Base-by-base conservation (phyloP, 2,888 invertebrate species). In the Eumerus sabulonum region DNA sequence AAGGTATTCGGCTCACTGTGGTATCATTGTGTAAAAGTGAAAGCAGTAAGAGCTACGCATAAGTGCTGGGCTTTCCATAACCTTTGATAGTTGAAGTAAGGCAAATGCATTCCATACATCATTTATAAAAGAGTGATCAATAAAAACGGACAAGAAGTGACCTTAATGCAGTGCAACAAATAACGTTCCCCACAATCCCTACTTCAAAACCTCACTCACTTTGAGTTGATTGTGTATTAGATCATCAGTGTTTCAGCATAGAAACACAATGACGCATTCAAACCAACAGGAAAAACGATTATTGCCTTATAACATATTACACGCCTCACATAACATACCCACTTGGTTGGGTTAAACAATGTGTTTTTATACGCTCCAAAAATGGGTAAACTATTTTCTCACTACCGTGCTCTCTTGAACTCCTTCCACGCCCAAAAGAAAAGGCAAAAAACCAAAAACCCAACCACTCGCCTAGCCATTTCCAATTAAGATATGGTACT, bases 361-460 rank as follows among this genome's bases (percentile, higher is more conserved):
- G 60, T 54, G 63, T 71, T 71, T 70, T 45, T 57, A 27, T 71
- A 38, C 35, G 63, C 42, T 56, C 71, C 27, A 70, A 71, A 71
- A 63, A 71, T 71, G 71, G 71, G 70, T 59, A 71, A 63, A 56
- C n/a, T 53, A 57, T 71, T 71, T 71, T 71, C 50, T 57, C 71
- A 71, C 44, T 27, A 48, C 48, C 40, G 11, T 40, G n/a, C 40
- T n/a, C 2, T 40, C 51, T 47, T 12, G 40, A 4, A 47, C 60
- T 44, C 38, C 48, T 11, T 51, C 38, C 7, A 27, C 27, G 27
- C 27, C 2, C 7, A 27, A 27, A 27, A 27, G 27, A 40, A 40
- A 40, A 40, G 40, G n/a, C 9, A 27, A 27, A 27, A 27, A 27
- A 2, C 44, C 51, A 40, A 47, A 60, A 42, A 63, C 53, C 38